A percentile compares a stretch with the other conserved stretches of the same genome.
phyloP scores from a whole-genome alignment of 2,797 vertebrate species.

The Sebastes glaucus region DNA sequence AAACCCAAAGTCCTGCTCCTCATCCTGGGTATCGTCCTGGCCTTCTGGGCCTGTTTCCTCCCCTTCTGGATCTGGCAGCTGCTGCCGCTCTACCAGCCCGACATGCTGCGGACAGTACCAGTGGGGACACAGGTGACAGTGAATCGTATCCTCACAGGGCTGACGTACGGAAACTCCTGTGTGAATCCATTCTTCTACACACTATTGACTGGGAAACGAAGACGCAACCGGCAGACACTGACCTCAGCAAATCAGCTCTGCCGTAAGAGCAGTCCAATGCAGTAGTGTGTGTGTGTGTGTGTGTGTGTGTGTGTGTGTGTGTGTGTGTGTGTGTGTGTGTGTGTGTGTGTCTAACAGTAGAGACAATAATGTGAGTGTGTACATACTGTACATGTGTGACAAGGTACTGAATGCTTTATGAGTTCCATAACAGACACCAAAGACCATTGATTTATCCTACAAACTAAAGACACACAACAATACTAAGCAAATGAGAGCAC shows the following conservation, averaged over 20 bases:
- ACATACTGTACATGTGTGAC: slow-evolving; percentile 1
- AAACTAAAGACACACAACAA: slow-evolving; percentile 18
- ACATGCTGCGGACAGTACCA: slow-evolving; percentile 79
- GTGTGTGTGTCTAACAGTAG: background rate
- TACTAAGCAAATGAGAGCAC: slow-evolving; percentile 59
- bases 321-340: background rate
- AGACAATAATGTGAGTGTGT: slow-evolving; percentile 10
- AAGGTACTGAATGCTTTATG: slow-evolving; percentile 17
- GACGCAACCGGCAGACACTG: slow-evolving; percentile 66
- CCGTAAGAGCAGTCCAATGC: slow-evolving; percentile 78
- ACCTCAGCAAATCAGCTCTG: slow-evolving; percentile 78
- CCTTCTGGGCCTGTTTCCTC: slow-evolving; percentile 91
- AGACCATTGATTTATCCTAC: slow-evolving; percentile 12
- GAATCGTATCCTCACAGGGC: slow-evolving; percentile 87
- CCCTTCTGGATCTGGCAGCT: slow-evolving; percentile 93
- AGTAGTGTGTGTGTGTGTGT: slow-evolving; percentile 42
- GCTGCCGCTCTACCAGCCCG: slow-evolving; percentile 85
- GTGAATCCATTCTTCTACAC: slow-evolving; percentile 92
- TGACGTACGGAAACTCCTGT: slow-evolving; percentile 90
- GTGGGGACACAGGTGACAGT: slow-evolving; percentile 86
- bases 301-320: background rate
- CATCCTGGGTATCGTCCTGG: slow-evolving; percentile 87
- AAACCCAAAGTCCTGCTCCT: slow-evolving; percentile 87
- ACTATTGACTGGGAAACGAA: slow-evolving; percentile 84
- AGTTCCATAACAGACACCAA: slow-evolving; percentile 26